A percentile compares a stretch with the other conserved stretches of the same genome.
These are phyloP conservation scores for Terrapene triunguis DNA, from an alignment of 2,113 vertebrate species.

Conservation along the genomic window DNA sequence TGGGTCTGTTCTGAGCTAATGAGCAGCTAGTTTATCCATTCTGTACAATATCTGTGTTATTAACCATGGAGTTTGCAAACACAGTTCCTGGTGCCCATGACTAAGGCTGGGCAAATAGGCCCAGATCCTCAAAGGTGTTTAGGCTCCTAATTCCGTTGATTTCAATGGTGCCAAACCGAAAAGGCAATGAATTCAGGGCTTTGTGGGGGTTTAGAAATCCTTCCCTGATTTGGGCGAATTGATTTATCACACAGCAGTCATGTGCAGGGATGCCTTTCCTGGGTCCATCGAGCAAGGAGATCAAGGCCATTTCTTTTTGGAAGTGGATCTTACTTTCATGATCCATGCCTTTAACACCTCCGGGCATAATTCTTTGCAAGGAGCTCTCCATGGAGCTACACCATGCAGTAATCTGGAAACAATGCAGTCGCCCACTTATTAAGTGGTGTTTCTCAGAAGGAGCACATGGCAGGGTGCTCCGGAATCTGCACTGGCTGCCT, in stretches of 20 bases:
- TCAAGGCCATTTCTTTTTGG: neutral
- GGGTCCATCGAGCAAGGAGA: neutral
- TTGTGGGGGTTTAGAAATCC: fast-evolving
- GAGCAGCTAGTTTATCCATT: neutral
- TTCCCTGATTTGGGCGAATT: fast-evolving
- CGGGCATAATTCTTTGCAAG: neutral
- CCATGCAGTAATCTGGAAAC: neutral
- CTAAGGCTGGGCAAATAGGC: neutral
- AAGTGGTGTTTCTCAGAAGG: fast-evolving
- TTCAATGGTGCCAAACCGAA: neutral
- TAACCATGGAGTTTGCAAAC: neutral
- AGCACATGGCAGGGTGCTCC: neutral
- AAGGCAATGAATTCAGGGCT: neutral
- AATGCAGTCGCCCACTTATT: neutral
- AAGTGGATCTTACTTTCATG: neutral
- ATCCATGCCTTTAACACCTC: neutral
- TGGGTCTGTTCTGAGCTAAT: slow-evolving; percentile 8
- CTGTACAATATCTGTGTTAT: neutral
- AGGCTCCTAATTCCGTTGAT: neutral
- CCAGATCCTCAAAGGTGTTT: no score
- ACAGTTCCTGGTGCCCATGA: neutral
- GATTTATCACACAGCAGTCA: neutral
- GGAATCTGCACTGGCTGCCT: fast-evolving
- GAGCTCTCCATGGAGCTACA: neutral
- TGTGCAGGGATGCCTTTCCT: neutral